phyloP scores from a whole-genome alignment of 2,113 vertebrate species.

The Mus spicilegus region DNA sequence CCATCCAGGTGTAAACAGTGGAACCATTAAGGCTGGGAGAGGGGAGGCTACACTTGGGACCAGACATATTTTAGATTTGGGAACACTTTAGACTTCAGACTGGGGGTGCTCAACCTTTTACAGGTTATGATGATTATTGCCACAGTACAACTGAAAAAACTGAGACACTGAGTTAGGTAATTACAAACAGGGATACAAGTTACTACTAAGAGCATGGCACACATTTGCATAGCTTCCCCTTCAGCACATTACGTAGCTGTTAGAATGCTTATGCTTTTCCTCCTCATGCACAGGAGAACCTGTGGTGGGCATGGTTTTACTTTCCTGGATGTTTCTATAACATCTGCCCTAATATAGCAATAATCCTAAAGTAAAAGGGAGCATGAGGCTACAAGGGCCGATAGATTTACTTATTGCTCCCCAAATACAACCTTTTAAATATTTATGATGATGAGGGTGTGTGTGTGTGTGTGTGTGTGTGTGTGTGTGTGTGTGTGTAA shows the following conservation, averaged over 20 bases:
- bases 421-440: not conserved
- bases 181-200: not conserved
- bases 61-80: not conserved
- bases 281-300: not conserved
- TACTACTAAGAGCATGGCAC: not conserved
- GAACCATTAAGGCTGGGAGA: no score
- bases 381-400: not conserved
- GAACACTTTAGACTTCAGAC: not conserved
- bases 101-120: not conserved
- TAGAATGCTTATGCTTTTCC: not conserved
- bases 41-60: not conserved
- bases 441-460: not conserved
- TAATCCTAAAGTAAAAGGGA: not conserved
- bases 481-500: not conserved
- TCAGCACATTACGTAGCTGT: not conserved
- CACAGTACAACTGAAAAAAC: not conserved
- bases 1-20: no score
- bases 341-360: not conserved
- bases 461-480: no score
- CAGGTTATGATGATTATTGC: not conserved
- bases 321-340: constrained; percentile 8
- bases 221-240: not conserved
- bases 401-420: not conserved
- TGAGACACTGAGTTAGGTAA: not conserved
- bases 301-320: not conserved